Conservation (phyloP, 2,888 invertebrate species). For the Pimpla rufipes region DNA sequence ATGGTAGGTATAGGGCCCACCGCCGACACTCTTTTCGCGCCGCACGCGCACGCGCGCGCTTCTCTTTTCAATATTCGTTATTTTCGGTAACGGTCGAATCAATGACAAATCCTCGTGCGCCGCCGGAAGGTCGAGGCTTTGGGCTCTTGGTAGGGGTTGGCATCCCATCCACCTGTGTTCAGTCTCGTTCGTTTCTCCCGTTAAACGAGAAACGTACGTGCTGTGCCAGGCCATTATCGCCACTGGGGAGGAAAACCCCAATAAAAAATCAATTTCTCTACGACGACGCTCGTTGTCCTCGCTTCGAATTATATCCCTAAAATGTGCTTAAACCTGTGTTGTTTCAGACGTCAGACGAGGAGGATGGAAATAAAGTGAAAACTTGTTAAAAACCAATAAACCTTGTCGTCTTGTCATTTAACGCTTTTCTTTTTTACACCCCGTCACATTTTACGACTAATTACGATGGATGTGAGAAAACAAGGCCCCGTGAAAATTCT, state of each 20-base stretch:
- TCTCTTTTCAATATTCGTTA: background rate
- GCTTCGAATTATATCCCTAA: conserved; percentile 26
- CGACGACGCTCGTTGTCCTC: conserved; percentile 6
- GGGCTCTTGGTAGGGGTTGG: conserved; percentile 87
- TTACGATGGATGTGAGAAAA: too few species aligned
- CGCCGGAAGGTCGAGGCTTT: conserved; percentile 76
- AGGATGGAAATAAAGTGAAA: conserved; percentile 59
- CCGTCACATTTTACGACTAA: too few species aligned
- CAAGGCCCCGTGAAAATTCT: too few species aligned
- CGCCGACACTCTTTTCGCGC: conserved; percentile 76
- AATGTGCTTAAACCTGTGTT: conserved; percentile 24
- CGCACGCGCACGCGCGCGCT: too few species aligned
- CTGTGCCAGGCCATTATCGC: conserved; percentile 78
- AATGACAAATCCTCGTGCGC: conserved; percentile 5
- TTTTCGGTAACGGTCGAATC: background rate
- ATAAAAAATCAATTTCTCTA: conserved; percentile 83
- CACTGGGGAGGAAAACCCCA: conserved; percentile 86
- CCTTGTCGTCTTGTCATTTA: too few species aligned
- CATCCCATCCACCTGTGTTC: conserved; percentile 86
- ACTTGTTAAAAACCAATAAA: conserved; percentile 54
- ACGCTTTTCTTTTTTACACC: too few species aligned
- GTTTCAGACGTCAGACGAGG: conserved; percentile 63
- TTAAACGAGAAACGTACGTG: conserved; percentile 42
- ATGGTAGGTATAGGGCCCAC: conserved; percentile 81
- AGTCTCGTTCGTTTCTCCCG: conserved; percentile 49